These are phyloP conservation scores for Homarus gammarus DNA, from an alignment of 2,888 invertebrate species.

Conservation along the genomic window DNA sequence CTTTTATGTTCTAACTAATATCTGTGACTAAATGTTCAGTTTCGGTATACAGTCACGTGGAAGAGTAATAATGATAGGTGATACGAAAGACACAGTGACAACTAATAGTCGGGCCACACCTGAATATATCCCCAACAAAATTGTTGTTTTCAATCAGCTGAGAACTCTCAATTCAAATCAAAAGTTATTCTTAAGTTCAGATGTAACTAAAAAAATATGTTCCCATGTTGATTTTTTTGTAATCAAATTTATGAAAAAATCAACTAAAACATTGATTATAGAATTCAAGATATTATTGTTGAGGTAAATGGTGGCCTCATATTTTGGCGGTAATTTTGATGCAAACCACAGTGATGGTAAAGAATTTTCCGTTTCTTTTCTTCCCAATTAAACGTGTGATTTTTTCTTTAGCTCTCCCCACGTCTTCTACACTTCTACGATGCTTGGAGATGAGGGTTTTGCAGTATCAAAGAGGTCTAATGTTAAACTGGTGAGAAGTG, in stretches of 20 bases:
- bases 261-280: not conserved
- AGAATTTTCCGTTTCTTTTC: too few relatives aligned
- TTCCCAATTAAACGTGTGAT: too few relatives aligned
- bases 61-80: not conserved
- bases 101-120: slow-evolving; percentile 21
- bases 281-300: not conserved
- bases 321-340: not conserved
- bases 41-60: not conserved
- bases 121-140: slow-evolving; percentile 20
- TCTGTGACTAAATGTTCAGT: not conserved
- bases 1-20: not conserved
- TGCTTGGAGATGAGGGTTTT: too few relatives aligned
- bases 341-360: too few relatives aligned
- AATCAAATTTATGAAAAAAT: not conserved
- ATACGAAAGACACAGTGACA: not conserved
- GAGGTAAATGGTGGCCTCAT: not conserved
- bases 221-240: not conserved
- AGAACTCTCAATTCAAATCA: slow-evolving; percentile 11
- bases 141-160: slow-evolving; percentile 67
- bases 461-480: too few relatives aligned
- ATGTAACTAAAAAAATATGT: not conserved
- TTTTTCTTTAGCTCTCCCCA: too few relatives aligned
- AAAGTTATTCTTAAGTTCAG: not conserved
- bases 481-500: too few relatives aligned
- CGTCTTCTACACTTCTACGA: too few relatives aligned